Evolutionary conservation across 2,888 invertebrate genomes (phyloP), one percentile per base, ranked within the genome.

Genomic region (Ormyrus thymus): DNA sequence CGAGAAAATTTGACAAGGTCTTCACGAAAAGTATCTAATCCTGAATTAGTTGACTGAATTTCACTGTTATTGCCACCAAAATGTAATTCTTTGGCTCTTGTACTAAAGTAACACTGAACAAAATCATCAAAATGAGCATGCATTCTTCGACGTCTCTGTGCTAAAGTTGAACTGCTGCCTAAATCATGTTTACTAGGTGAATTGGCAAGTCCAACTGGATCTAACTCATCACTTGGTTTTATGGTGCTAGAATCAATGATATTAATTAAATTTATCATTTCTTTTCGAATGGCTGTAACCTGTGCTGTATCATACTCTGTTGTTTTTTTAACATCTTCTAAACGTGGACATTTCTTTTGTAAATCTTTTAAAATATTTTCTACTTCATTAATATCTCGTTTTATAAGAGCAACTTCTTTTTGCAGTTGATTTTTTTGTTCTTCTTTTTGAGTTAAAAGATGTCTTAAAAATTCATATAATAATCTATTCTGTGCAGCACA

Each of bases 51-150:
- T 85, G 87, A 59, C 83, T 78, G 76, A 7, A 82, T 73, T 82
- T 84, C 86, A 51, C 83, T 86, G 76, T 83, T 83, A 82, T 87
- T 85, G 79, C 89, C 85, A 0, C 92, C 92, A 87, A 95, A 94
- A 86, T 94, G 92, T 58, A 95, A 88, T 86, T 95, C 95, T 88
- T 94, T 94, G 0, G 94, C 93, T 69, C 97, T 92, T 62, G 94
- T 93, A 5, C 94, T 93, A 88, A 97, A 95, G 90, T 97, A 97
- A 84, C 96, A 96, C 88, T 96, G 93, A 64, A 96, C 95, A 87
- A 97, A 95, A 90, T 97, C 97, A 80, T 97, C 96, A 89, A 97
- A 97, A 91, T 97, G 97, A 6, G 94, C 94, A 84, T 95, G 94
- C 92, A 97, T 94, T 13, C 96, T 91, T 78, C 95, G 92, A 87